Conservation (phyloP, 2,113 vertebrate species). For the Dissostichus mawsoni region DNA sequence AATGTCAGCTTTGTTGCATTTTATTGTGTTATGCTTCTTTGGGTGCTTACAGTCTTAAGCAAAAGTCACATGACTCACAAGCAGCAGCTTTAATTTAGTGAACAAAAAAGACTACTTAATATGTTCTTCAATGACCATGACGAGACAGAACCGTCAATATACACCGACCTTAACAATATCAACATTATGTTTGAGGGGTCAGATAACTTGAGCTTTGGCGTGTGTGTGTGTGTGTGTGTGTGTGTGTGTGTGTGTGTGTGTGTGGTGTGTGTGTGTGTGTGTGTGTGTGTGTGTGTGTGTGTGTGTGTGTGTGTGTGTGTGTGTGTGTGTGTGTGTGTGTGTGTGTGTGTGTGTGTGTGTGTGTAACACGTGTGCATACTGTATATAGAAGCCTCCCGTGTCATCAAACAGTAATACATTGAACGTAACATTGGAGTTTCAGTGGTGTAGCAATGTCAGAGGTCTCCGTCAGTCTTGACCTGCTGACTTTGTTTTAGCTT, state of each 20-base stretch:
- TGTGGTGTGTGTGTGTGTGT: neutral
- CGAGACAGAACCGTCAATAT: no score
- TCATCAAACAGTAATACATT: neutral
- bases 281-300: no score
- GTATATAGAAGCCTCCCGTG: neutral
- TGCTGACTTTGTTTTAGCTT: conserved; percentile 45
- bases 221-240: no score
- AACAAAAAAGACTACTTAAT: no score
- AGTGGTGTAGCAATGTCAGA: neutral
- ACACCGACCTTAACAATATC: no score
- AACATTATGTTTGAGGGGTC: no score
- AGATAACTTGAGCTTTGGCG: no score
- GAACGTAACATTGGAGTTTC: neutral
- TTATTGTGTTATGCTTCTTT: neutral
- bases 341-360: neutral
- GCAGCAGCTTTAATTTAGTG: no score
- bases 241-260: no score
- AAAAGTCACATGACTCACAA: conserved; percentile 1
- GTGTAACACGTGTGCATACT: neutral
- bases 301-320: no score
- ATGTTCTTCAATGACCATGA: no score
- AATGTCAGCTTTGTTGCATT: neutral
- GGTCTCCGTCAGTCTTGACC: conserved; percentile 38
- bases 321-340: neutral
- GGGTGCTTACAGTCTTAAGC: neutral